Evolutionary conservation across 2,888 invertebrate species (phyloP).

Genomic region (Chydorus sphaericus): DNA sequence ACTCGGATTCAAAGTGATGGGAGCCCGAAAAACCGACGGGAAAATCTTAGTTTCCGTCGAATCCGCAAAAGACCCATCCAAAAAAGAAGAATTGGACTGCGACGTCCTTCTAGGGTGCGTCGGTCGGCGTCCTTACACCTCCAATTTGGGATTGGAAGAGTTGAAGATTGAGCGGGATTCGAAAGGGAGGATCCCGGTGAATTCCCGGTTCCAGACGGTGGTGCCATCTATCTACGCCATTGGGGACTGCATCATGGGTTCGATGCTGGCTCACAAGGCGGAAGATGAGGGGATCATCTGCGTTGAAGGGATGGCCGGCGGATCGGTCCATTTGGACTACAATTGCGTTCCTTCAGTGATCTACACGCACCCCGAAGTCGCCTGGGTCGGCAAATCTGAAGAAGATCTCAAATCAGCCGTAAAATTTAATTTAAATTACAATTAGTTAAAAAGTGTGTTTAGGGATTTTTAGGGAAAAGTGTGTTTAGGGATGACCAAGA

Average conservation of each 20-base stretch:
- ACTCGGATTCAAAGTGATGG: conserved; percentile 81
- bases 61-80: conserved; percentile 59
- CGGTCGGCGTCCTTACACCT: conserved; percentile 87
- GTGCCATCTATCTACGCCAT: conserved; percentile 94
- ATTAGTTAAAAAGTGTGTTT: too few species aligned
- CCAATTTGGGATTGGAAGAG: conserved; percentile 76
- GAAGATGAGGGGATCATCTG: conserved; percentile 96
- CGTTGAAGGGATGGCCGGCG: conserved; percentile 83
- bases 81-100: conserved; percentile 74
- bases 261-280: conserved; percentile 99
- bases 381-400: conserved; percentile 92
- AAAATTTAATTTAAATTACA: too few species aligned
- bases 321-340: conserved; percentile 95
- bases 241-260: conserved; percentile 95
- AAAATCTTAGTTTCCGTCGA: conserved; percentile 63
- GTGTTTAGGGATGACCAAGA: too few species aligned
- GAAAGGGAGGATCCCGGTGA: conserved; percentile 87
- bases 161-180: conserved; percentile 87
- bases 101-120: conserved; percentile 89
- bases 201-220: conserved; percentile 83
- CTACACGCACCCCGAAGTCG: conserved; percentile 98
- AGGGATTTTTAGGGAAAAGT: too few species aligned
- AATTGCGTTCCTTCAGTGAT: conserved; percentile 98
- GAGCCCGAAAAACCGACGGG: conserved; percentile 56
- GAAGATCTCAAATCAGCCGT: conserved; percentile 87